Evolutionary conservation across 2,113 vertebrate genomes (phyloP).

Genomic region (Todiramphus chloris): DNA sequence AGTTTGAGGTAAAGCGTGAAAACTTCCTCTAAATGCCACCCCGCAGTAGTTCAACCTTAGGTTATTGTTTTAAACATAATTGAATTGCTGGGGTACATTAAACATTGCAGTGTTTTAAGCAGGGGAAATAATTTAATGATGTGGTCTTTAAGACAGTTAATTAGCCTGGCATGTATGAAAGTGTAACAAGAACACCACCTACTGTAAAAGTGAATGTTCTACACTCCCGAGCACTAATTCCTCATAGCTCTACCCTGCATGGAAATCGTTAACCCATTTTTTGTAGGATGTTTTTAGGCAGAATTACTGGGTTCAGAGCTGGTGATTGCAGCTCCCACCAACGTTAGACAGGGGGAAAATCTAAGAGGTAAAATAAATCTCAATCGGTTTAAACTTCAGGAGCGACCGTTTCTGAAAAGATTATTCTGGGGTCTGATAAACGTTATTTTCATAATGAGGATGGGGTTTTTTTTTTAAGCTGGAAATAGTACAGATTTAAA

Average conservation of each 20-base stretch:
- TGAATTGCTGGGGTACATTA: conserved; percentile 75
- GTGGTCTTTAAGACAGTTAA: conserved; percentile 80
- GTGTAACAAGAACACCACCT: conserved; percentile 89
- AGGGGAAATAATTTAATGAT: conserved; percentile 77
- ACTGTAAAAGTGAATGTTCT: conserved; percentile 83
- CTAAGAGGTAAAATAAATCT: neutral
- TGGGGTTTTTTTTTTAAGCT: conserved; percentile 47
- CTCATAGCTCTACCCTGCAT: conserved; percentile 61
- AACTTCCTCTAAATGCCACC: conserved; percentile 36
- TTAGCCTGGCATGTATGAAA: conserved; percentile 81
- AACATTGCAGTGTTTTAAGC: conserved; percentile 75
- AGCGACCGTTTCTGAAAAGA: neutral
- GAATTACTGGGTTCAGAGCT: neutral
- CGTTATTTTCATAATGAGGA: conserved; percentile 25
- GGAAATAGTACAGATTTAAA: conserved; percentile 41
- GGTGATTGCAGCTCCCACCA: neutral
- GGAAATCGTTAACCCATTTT: conserved; percentile 69
- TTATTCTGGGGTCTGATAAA: conserved; percentile 8
- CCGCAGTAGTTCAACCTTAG: conserved; percentile 5
- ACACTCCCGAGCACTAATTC: conserved; percentile 71
- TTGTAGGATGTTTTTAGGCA: conserved; percentile 50
- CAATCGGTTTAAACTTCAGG: neutral
- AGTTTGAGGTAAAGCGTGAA: neutral
- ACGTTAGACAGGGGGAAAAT: neutral
- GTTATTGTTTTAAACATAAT: conserved; percentile 72